Percentiles rank a stretch among this genome's conserved stretches.
Evolutionary conservation across 2,888 invertebrate species (phyloP).

Genomic region (Bruchidius siliquastri): DNA sequence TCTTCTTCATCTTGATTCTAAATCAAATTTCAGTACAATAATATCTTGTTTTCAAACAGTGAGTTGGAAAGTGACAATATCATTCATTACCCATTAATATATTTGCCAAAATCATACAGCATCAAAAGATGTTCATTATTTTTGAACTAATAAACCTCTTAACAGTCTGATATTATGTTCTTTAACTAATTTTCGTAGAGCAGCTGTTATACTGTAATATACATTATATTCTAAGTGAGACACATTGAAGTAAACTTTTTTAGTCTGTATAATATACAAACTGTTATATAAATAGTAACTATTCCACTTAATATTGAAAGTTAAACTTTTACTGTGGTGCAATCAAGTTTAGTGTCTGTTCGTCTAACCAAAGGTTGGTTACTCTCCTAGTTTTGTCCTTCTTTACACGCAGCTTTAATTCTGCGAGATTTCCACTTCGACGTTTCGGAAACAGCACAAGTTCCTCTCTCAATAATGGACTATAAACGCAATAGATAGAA

Average conservation of each 20-base stretch:
- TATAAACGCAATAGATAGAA: conserved; percentile 3
- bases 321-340: background rate
- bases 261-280: background rate
- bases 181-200: background rate
- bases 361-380: background rate
- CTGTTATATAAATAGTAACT: background rate
- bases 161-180: background rate
- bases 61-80: no score
- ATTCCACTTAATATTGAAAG: background rate
- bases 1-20: no score
- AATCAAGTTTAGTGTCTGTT: background rate
- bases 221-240: background rate
- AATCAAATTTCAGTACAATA: no score
- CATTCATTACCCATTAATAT: background rate
- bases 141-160: background rate
- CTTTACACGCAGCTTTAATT: background rate
- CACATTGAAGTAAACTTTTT: background rate
- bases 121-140: background rate
- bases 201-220: background rate
- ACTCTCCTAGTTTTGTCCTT: background rate
- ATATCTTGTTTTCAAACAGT: no score
- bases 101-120: background rate
- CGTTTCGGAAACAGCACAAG: background rate
- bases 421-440: background rate
- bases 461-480: conserved; percentile 1